Evolutionary conservation across 2,888 invertebrate genomes (phyloP).

Genomic region (Pyrocoelia pectoralis): DNA sequence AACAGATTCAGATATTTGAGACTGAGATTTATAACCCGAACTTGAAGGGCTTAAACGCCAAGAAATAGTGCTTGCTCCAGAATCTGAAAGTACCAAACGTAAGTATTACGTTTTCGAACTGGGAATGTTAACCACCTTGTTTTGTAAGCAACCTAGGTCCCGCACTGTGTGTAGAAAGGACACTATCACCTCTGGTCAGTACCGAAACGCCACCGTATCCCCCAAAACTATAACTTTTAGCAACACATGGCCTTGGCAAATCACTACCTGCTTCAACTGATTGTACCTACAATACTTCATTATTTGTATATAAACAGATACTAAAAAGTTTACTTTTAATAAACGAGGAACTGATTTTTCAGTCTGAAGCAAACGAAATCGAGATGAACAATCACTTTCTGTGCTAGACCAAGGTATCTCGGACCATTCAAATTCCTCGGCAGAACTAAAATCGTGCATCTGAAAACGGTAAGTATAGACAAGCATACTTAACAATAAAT

Average conservation of each 20-base stretch:
- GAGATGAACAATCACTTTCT: conserved; percentile 61
- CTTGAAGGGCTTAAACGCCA: conserved; percentile 79
- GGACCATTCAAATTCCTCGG: conserved; percentile 62
- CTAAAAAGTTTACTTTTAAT: conserved; percentile 59
- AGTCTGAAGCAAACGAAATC: conserved; percentile 58
- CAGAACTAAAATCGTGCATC: conserved; percentile 59
- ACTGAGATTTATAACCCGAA: conserved; percentile 80
- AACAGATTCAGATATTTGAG: conserved; percentile 77
- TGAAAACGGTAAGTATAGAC: conserved; percentile 35
- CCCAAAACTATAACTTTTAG: conserved; percentile 89
- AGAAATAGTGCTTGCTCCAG: conserved; percentile 66
- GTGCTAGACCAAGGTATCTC: conserved; percentile 65
- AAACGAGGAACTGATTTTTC: conserved; percentile 61
- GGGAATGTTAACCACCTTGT: conserved; percentile 66
- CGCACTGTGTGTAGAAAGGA: conserved; percentile 70
- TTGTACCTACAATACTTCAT: conserved; percentile 60
- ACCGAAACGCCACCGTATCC: conserved; percentile 72
- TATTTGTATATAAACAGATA: background rate
- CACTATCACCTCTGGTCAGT: conserved; percentile 68
- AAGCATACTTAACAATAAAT: conserved; percentile 12
- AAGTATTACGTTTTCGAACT: conserved; percentile 4
- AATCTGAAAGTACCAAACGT: conserved; percentile 57
- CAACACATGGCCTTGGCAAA: conserved; percentile 66
- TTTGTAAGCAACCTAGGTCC: conserved; percentile 75
- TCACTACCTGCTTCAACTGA: conserved; percentile 63